phyloP scores from a whole-genome alignment of 2,113 vertebrate genomes.

The Barnardius zonarius region DNA sequence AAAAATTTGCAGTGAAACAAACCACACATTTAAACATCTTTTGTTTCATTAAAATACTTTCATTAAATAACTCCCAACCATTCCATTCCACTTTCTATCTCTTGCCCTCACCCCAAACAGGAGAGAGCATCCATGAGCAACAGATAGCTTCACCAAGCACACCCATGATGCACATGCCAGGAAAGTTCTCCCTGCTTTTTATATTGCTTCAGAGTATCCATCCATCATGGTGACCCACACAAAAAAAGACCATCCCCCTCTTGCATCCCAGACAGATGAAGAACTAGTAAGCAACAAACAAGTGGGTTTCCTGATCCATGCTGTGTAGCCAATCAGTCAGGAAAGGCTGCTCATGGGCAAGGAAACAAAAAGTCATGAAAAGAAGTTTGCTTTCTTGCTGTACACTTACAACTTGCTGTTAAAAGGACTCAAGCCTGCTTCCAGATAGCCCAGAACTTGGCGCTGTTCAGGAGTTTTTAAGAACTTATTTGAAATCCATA shows the following conservation, averaged over 20 bases:
- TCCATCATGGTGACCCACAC: neutral
- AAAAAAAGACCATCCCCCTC: neutral
- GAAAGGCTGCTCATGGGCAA: neutral
- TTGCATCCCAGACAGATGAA: neutral
- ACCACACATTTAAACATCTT: neutral
- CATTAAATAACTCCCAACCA: neutral
- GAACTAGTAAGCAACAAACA: neutral
- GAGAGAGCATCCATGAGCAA: neutral
- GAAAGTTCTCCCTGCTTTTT: neutral
- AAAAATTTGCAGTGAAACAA: conserved; percentile 50
- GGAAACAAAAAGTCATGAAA: neutral
- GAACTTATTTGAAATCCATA: neutral
- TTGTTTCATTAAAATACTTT: neutral
- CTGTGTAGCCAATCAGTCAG: neutral
- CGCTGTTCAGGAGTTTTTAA: neutral
- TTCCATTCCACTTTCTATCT: neutral
- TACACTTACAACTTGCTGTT: neutral
- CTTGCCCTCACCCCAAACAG: neutral
- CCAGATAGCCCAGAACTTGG: neutral
- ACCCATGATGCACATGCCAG: too few species aligned
- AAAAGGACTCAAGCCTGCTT: neutral
- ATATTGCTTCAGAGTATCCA: neutral
- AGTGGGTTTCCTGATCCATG: neutral
- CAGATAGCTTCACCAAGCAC: neutral
- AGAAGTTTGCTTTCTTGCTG: neutral